Evolutionary conservation across 1,140 invertebrate genomes (phyloP), one percentile per base, ranked within the genome.

Genomic region (Pectinophora gossypiella): DNA sequence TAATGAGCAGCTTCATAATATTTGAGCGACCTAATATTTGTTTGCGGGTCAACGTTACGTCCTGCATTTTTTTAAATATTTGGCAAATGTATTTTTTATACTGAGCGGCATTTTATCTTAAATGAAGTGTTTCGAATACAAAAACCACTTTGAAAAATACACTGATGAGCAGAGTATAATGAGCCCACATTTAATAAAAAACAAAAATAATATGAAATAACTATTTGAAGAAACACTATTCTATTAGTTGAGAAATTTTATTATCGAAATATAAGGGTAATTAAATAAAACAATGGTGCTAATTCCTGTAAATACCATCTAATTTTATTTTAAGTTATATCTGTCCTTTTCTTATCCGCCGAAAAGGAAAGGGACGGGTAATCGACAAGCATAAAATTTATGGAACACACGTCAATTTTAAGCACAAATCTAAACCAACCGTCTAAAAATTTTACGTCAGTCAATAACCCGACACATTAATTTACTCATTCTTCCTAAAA

Each of bases 1-100:
- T 18, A 18, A 43, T 43, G 42, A 43, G 18, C 13, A 43, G 42
- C 35, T 38, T 38, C 35, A 9, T 38, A 38, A 38, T 38, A 38
- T 38, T 38, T 38, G 5, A 38, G 35, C 35, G n/a, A 38, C n/a
- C 35, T 38, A 38, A 38, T 38, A 38, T 38, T 38, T 38, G 35
- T 38, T 38, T 38, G n/a, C 4, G 35, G 4, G 35, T 38, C 35
- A 38, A 38, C 5, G 35, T 38, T 9, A 38, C 35, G 35, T 38
- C n/a, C 35, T 13, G 5, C 6, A 9, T 5, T 38, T 38, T 38
- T 38, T 38, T 38, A 4, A 38, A 38, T 9, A 38, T 38, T 38
- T 5, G 35, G n/a, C 35, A 38, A 38, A 38, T 38, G n/a, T 38
- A 9, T 38, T 38, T 38, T 27, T 27, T 27, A 27, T 27, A 27